Conservation (phyloP, 2,797 vertebrate species). For the Parauchenoglanis punctatus region DNA sequence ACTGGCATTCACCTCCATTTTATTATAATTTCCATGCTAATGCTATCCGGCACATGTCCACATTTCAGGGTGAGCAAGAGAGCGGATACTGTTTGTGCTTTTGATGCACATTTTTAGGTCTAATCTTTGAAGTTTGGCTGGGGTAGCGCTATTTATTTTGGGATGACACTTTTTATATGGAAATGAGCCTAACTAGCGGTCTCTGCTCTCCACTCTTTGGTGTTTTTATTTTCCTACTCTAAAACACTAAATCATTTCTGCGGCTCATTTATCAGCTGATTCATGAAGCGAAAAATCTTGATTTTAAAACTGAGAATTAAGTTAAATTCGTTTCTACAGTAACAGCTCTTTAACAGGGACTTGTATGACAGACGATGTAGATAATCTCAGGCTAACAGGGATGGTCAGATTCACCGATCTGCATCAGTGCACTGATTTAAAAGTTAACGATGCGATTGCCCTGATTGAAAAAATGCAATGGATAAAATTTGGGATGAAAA, state of each 20-base stretch:
- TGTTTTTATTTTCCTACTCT: neutral
- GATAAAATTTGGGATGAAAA: no score
- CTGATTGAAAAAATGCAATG: no score
- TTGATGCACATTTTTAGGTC: conserved; percentile 17
- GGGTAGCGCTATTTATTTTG: neutral
- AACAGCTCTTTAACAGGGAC: neutral
- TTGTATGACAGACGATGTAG: neutral
- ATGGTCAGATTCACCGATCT: no score
- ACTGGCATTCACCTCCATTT: conserved; percentile 13
- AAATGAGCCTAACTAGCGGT: neutral
- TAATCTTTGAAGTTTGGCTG: neutral
- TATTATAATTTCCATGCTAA: conserved; percentile 18
- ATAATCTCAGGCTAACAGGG: neutral
- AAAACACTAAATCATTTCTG: neutral
- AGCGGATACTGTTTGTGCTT: neutral
- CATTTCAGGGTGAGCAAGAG: neutral
- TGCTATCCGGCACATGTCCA: conserved; percentile 33
- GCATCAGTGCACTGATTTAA: no score
- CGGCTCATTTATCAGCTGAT: neutral
- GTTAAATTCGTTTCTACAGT: neutral
- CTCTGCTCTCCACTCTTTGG: neutral
- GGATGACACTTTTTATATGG: conserved; percentile 5
- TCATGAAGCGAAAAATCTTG: neutral
- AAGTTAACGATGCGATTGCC: no score
- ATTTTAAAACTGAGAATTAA: neutral